Conservation (phyloP, 2,113 vertebrate genomes). For the Cyprinodon variegatus region DNA sequence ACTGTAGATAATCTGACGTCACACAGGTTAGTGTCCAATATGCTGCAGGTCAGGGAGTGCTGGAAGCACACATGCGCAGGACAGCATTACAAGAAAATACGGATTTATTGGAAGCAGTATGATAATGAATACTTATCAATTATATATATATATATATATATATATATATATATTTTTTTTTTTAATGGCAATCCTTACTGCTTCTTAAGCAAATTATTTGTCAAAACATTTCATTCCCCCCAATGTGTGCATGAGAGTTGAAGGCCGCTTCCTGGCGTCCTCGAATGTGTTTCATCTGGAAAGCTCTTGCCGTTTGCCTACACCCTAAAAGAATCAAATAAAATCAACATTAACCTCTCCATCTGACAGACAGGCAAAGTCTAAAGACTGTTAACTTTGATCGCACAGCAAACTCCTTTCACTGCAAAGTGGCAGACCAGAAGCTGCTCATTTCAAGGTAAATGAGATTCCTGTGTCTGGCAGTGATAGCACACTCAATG, state of each 20-base stretch:
- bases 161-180: not conserved
- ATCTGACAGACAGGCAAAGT: slow-evolving; percentile 20
- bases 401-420: slow-evolving; percentile 16
- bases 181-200: not conserved
- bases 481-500: slow-evolving; percentile 17
- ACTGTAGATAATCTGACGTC: not conserved
- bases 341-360: slow-evolving; percentile 16
- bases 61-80: not conserved
- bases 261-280: not conserved
- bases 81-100: not conserved
- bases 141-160: no score
- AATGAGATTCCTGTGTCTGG: slow-evolving; percentile 21
- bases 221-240: not conserved
- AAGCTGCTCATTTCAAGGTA: slow-evolving; percentile 28
- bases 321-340: slow-evolving; percentile 10
- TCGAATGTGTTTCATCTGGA: slow-evolving; percentile 8
- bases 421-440: slow-evolving; percentile 22
- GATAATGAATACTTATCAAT: not conserved
- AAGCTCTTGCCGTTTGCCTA: not conserved
- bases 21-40: not conserved
- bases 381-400: slow-evolving; percentile 27
- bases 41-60: not conserved
- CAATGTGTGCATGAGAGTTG: not conserved
- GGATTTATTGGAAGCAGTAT: not conserved
- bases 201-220: not conserved